Evolutionary conservation across 1,140 invertebrate species (phyloP).

Genomic region (Laodelphax striatellus): DNA sequence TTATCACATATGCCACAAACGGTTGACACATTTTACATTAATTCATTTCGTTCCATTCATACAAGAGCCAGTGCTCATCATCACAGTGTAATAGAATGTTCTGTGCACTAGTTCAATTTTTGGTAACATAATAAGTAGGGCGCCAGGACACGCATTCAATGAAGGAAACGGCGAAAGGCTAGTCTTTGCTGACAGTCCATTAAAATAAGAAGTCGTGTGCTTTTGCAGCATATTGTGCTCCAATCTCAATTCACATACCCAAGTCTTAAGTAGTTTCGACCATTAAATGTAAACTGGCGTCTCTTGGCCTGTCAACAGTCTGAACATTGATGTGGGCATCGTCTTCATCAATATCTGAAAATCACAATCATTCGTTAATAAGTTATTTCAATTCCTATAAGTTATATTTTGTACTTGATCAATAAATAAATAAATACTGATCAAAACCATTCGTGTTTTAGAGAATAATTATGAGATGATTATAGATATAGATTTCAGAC

Average conservation of each 20-base stretch:
- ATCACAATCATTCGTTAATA: not conserved
- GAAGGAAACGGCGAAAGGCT: not conserved
- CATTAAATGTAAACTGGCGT: constrained; percentile 94
- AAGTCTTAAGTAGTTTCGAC: not conserved
- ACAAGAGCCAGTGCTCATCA: not conserved
- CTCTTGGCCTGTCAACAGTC: constrained; percentile 96
- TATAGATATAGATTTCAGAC: too few species aligned
- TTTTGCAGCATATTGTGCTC: not conserved
- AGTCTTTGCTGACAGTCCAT: not conserved
- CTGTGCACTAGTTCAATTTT: not conserved
- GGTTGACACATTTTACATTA: not conserved
- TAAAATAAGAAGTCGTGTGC: not conserved
- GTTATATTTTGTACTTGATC: too few species aligned
- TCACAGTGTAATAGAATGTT: not conserved
- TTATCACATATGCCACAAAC: not conserved
- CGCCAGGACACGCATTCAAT: not conserved
- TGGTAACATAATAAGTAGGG: not conserved
- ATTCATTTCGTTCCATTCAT: not conserved
- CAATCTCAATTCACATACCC: not conserved
- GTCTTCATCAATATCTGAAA: constrained; percentile 98
- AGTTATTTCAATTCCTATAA: too few species aligned
- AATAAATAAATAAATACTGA: too few species aligned
- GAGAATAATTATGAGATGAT: too few species aligned
- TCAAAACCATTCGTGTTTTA: too few species aligned
- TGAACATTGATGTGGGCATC: constrained; percentile 99